These are phyloP conservation scores for Trichogramma pretiosum DNA, from an alignment of 1,140 invertebrate species.

Conservation along the genomic window DNA sequence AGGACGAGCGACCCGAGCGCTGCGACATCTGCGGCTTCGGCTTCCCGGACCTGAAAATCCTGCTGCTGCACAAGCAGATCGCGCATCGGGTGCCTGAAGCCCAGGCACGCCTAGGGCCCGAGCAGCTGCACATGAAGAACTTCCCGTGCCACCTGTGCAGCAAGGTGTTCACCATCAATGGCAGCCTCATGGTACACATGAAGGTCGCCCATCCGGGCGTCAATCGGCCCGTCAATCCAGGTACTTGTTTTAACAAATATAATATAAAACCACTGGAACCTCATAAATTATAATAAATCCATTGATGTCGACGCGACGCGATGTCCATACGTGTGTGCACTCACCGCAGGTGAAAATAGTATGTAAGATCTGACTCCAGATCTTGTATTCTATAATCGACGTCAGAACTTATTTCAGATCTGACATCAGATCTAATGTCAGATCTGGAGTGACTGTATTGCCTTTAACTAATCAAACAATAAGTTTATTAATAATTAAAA, in stretches of 20 bases:
- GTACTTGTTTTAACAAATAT: slow-evolving; percentile 25
- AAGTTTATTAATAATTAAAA: too few species aligned
- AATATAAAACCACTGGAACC: too few species aligned
- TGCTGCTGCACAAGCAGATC: slow-evolving; percentile 64
- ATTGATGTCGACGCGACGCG: too few species aligned
- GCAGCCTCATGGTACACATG: slow-evolving; percentile 72
- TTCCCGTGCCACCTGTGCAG: slow-evolving; percentile 70
- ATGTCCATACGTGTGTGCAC: too few species aligned
- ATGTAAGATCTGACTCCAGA: too few species aligned
- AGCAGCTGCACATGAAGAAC: slow-evolving; percentile 39
- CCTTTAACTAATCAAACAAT: too few species aligned
- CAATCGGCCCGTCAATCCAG: slow-evolving; percentile 20
- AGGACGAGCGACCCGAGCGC: slow-evolving; percentile 40
- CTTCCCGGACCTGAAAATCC: slow-evolving; percentile 59
- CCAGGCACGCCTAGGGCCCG: slow-evolving; percentile 28
- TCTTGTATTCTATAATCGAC: too few species aligned
- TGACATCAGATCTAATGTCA: too few species aligned
- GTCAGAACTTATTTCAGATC: too few species aligned
- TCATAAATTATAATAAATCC: too few species aligned
- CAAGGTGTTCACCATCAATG: slow-evolving; percentile 71
- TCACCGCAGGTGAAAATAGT: too few species aligned
- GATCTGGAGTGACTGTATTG: too few species aligned
- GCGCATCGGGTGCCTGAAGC: slow-evolving; percentile 59
- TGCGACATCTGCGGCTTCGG: slow-evolving; percentile 65
- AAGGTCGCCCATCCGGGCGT: slow-evolving; percentile 63